These are phyloP conservation scores for Bradysia coprophila DNA, from an alignment of 1,140 invertebrate genomes.

Conservation along the genomic window DNA sequence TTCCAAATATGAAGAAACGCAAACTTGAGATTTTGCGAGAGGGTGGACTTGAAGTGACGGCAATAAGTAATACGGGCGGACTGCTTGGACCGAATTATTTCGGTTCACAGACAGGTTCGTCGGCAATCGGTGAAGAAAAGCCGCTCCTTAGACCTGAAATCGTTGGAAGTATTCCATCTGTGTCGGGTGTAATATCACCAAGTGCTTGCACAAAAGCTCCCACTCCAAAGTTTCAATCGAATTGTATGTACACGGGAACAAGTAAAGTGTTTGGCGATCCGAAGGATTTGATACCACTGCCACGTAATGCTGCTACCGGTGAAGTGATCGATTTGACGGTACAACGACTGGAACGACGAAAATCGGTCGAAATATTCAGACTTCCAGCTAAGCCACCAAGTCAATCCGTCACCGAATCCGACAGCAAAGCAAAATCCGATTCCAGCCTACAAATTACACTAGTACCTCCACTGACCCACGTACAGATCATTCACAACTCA, in stretches of 20 bases:
- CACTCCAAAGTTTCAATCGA: not conserved
- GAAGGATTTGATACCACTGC: not conserved
- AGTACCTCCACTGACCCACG: not conserved
- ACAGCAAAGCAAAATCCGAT: constrained; percentile 1
- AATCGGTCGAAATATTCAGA: not conserved
- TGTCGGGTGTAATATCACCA: not conserved
- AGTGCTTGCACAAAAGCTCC: not conserved
- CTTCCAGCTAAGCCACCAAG: not conserved
- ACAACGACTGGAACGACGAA: constrained; percentile 2
- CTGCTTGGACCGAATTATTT: constrained; percentile 16
- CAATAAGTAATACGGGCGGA: constrained; percentile 26
- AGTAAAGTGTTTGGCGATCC: constrained; percentile 3
- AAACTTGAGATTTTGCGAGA: constrained; percentile 54
- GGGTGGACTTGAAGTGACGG: constrained; percentile 49
- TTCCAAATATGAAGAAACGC: constrained; percentile 35
- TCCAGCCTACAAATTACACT: constrained; percentile 1
- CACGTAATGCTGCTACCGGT: constrained; percentile 5
- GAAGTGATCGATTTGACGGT: constrained; percentile 20
- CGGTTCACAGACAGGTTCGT: constrained; percentile 17
- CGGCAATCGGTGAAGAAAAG: constrained; percentile 3
- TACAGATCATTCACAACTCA: not conserved
- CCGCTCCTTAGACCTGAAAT: not conserved
- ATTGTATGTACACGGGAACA: constrained; percentile 1
- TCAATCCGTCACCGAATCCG: not conserved
- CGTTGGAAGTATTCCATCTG: not conserved